Base-by-base conservation (phyloP, 1,140 invertebrate species). In the Heliconius hermathena region DNA sequence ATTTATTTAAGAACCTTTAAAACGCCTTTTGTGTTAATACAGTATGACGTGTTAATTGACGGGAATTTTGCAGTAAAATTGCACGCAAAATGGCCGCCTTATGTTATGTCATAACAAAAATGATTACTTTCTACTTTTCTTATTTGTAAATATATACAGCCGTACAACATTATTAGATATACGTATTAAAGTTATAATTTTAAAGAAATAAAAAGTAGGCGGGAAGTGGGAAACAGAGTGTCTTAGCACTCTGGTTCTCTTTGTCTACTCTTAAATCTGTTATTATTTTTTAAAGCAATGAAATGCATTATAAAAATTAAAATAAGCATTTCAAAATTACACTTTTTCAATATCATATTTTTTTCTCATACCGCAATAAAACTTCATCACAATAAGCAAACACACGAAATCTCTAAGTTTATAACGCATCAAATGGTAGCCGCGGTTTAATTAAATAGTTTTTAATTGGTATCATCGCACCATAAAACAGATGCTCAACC, bases 331-430 rank as follows among this genome's bases (percentile, higher is more conserved):
- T 66, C 8, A 71, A n/a, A 70, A 87, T 88, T 79, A 87, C 74
- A 84, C 85, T 86, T 79, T 76, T 80, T 57, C 22, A 36, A 36
- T 20, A 73, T 46, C 3, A 46, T 77, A 81, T 79, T 60, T 78
- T 36, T 74, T 87, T 90, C 90, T 90, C 87, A 84, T 82, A 80
- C 60, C 77, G 73, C 82, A 76, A 88, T 91, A 91, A 91, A 92
- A 80, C 80, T 82, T 85, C 84, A 91, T 91, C 88, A 93, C 89
- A 89, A 92, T 92, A 93, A 93, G 90, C 91, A 93, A 93, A 93
- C 89, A 93, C 81, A 84, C 81, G 78, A 87, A 89, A 90, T 84
- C 29, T 82, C 75, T 79, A 79, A 78, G 86, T 91, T 92, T 91
- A 92, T 85, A 83, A 86, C 85, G 81, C 87, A 91, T 91, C 90